Evolutionary conservation across 2,113 vertebrate genomes (phyloP), one percentile per base, ranked within the genome.

Genomic region (Lepus europaeus): DNA sequence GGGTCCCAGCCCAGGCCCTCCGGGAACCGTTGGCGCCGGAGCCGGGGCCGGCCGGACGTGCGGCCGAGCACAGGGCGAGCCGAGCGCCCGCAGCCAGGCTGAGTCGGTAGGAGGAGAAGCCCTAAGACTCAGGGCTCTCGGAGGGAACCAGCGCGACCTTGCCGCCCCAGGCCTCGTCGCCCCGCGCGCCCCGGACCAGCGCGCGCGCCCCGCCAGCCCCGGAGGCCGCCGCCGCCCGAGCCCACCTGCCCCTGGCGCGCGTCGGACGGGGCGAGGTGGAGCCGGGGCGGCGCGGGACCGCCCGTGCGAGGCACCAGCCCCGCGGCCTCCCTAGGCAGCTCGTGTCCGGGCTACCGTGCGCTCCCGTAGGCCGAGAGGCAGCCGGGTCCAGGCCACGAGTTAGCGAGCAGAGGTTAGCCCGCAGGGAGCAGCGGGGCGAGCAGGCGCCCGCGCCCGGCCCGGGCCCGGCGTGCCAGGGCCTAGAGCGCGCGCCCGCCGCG

Each of bases 211-310:
- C 31, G 39, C n/a, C 90, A 22, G 59, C 49, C 68, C 33, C 11
- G n/a, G 85, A 78, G 94, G 94, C 95, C 91, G 69, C 90, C 31
- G 90, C 45, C 33, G 84, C 63, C 56, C 76, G 25, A 27, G 91
- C 95, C 96, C 88, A 86, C 95, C 23, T 91, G 94, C 91, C 95
- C 93, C 64, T 31, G 22, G 16, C 31, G 85, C 90, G 78, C 45
- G 5, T 59, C 33, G 29, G 63, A 66, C 64, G 22, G 16, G 85
- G 64, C 14, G 77, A 25, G 73, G 77, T 9, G 9, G 81, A 56
- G 25, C 85, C 3, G 8, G 81, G 81, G 89, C 80, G 33, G 93
- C 77, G 59, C 49, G 27, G 1, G 91, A 90, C 91, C 33, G 23
- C 61, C 51, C 1, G 77, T 59, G 86, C 36, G 5, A 73, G 39